A percentile compares a stretch with the other conserved stretches of the same genome.
These are phyloP conservation scores for Diabrotica undecimpunctata DNA, from an alignment of 1,140 invertebrate genomes.

Conservation along the genomic window DNA sequence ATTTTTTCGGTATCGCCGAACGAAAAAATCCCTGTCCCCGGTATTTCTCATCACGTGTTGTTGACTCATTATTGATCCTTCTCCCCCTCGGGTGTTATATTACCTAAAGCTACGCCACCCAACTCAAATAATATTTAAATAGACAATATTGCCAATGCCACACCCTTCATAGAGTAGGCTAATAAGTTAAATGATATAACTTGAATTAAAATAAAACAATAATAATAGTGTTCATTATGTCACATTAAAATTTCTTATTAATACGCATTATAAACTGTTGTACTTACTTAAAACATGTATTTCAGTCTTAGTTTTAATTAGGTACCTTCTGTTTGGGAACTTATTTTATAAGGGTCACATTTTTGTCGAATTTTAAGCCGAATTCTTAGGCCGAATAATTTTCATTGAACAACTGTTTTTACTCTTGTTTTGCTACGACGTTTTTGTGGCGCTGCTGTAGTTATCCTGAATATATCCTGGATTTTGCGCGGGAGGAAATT, in stretches of 20 bases:
- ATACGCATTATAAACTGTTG: background rate
- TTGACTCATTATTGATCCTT: slow-evolving; percentile 15
- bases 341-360: background rate
- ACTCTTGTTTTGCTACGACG: background rate
- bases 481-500: slow-evolving; percentile 4
- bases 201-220: too few relatives aligned
- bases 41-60: slow-evolving; percentile 15
- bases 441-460: background rate
- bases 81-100: slow-evolving; percentile 11
- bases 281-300: background rate
- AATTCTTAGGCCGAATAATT: background rate
- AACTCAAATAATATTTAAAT: background rate
- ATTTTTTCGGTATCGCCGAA: too few relatives aligned
- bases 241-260: too few relatives aligned
- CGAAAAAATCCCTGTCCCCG: too few relatives aligned
- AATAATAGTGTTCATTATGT: too few relatives aligned
- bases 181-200: too few relatives aligned
- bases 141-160: background rate
- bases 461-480: background rate
- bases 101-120: slow-evolving; percentile 6
- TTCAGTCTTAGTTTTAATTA: background rate
- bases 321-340: too few relatives aligned
- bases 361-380: background rate
- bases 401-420: background rate
- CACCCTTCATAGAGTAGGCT: too few relatives aligned